A percentile compares a stretch with the other conserved stretches of the same genome.
These are phyloP conservation scores for Tanytarsus gracilentus DNA, from an alignment of 2,888 invertebrate genomes.

Conservation along the genomic window DNA sequence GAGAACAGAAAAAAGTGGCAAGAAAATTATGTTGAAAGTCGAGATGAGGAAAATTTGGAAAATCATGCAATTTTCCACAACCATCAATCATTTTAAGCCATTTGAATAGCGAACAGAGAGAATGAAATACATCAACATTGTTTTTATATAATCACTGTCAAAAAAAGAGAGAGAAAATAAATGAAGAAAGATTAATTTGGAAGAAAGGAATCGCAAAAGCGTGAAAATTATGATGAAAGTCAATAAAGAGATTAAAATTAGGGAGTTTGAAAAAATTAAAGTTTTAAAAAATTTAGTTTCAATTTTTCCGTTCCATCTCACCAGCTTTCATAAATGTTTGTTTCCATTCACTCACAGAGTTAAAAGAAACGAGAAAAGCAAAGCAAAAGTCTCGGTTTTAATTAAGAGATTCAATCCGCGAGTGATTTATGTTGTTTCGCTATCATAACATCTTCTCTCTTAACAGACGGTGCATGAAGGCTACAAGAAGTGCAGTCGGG, in stretches of 20 bases:
- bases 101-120: conserved; percentile 1
- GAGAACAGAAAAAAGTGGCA: too few relatives aligned
- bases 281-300: too few relatives aligned
- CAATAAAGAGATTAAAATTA: neutral
- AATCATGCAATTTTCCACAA: conserved; percentile 26
- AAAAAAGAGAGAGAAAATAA: neutral
- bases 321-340: too few relatives aligned
- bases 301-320: too few relatives aligned
- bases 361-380: neutral
- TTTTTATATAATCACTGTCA: conserved; percentile 19
- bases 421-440: neutral
- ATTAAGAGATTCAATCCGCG: conserved; percentile 10
- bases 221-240: neutral
- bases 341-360: neutral
- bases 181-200: neutral
- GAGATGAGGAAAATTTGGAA: neutral
- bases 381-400: neutral
- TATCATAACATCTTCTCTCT: neutral
- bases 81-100: conserved; percentile 23
- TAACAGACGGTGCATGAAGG: neutral
- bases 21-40: neutral
- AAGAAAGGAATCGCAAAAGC: neutral
- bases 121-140: conserved; percentile 17
- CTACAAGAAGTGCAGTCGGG: conserved; percentile 10
- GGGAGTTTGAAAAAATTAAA: too few relatives aligned